These are phyloP conservation scores for Brachypteracias leptosomus DNA, from an alignment of 2,113 vertebrate species.

Conservation along the genomic window DNA sequence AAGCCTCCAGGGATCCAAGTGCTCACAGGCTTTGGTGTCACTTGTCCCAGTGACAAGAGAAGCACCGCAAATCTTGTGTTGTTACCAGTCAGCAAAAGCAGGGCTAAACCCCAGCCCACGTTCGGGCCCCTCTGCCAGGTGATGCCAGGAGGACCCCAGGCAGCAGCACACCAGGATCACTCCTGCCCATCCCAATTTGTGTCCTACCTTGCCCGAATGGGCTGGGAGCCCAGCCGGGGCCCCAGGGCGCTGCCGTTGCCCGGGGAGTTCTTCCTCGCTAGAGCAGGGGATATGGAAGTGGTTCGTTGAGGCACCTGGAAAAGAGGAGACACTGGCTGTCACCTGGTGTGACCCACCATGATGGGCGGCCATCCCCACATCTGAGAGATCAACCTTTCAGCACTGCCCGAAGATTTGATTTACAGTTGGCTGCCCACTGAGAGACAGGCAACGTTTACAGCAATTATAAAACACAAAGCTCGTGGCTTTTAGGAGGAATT, in stretches of 20 bases:
- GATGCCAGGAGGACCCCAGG: background rate
- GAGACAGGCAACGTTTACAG: background rate
- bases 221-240: slow-evolving; percentile 87
- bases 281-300: slow-evolving; percentile 96
- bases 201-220: slow-evolving; percentile 91
- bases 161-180: accelerated
- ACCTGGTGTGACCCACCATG: background rate
- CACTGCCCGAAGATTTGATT: background rate
- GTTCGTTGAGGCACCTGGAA: slow-evolving; percentile 96
- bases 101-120: background rate
- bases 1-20: background rate
- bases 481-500: background rate
- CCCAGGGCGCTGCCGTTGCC: slow-evolving; percentile 91
- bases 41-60: background rate
- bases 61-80: accelerated
- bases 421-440: background rate
- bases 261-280: slow-evolving; percentile 95
- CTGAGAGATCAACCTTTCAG: background rate
- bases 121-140: accelerated
- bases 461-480: background rate
- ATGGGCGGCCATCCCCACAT: accelerated
- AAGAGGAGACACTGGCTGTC: background rate
- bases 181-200: background rate
- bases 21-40: background rate
- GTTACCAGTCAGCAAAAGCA: background rate